Evolutionary conservation across 2,888 invertebrate species (phyloP).

Genomic region (Resseliella maxima): DNA sequence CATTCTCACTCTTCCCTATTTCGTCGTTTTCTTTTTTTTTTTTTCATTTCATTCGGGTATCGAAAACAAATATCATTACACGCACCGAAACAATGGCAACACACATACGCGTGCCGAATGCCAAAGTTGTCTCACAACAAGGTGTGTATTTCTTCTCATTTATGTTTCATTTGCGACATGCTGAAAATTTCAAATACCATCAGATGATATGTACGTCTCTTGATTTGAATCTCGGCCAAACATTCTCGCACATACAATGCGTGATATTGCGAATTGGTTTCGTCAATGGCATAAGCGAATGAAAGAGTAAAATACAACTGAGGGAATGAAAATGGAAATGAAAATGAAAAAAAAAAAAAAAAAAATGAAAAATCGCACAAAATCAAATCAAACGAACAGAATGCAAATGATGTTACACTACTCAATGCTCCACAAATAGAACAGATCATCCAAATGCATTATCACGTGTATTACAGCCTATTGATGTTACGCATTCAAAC

Average conservation of each 20-base stretch:
- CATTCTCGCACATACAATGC: background rate
- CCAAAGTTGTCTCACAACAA: slow-evolving; percentile 9
- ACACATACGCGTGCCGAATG: slow-evolving; percentile 20
- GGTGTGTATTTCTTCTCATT: background rate
- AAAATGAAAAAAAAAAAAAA: background rate
- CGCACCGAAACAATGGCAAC: slow-evolving; percentile 10
- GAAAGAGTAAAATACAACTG: no score
- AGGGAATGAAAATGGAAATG: background rate
- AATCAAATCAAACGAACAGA: background rate
- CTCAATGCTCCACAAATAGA: background rate
- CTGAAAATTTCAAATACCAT: background rate
- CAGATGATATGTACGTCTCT: background rate
- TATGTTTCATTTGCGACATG: slow-evolving; percentile 36
- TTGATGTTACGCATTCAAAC: background rate
- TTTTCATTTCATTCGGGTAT: background rate
- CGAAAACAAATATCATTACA: slow-evolving; percentile 41
- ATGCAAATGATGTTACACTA: background rate
- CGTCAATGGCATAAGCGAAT: background rate
- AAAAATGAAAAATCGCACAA: slow-evolving; percentile 7
- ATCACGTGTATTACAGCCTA: background rate
- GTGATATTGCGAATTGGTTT: background rate
- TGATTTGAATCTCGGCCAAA: background rate
- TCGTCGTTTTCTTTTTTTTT: no score
- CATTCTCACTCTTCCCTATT: background rate
- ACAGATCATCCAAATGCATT: slow-evolving; percentile 13